Evolutionary conservation across 2,888 invertebrate species (phyloP).

Genomic region (Spodoptera littoralis): DNA sequence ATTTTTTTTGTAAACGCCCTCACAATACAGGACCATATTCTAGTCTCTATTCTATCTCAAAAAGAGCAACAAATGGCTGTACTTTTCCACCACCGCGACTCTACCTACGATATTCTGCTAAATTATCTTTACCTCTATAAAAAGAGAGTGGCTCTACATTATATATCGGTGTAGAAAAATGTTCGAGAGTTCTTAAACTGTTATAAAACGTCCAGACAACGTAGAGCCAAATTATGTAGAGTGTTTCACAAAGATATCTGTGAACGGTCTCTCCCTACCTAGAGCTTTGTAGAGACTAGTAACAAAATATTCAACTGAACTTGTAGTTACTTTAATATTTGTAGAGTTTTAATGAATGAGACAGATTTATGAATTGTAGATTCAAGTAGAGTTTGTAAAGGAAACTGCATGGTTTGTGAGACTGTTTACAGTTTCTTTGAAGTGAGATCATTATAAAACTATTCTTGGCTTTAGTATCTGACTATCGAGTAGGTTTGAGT

Average conservation of each 20-base stretch:
- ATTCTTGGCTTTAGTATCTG: too few species aligned
- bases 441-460: too few species aligned
- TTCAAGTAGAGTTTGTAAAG: slow-evolving; percentile 16
- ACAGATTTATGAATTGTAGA: slow-evolving; percentile 32
- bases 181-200: slow-evolving; percentile 37
- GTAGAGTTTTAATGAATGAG: slow-evolving; percentile 29
- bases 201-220: slow-evolving; percentile 35
- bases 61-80: too few species aligned
- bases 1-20: too few species aligned
- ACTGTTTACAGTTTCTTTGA: too few species aligned
- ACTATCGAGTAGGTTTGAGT: too few species aligned
- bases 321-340: slow-evolving; percentile 28
- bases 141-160: slow-evolving; percentile 17
- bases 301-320: slow-evolving; percentile 9
- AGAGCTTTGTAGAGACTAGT: slow-evolving; percentile 1
- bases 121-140: slow-evolving; percentile 27
- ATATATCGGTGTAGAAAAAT: slow-evolving; percentile 27
- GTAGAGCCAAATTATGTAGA: slow-evolving; percentile 41
- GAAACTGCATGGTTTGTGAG: slow-evolving; percentile 4
- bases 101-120: background rate
- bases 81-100: too few species aligned
- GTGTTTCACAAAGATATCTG: slow-evolving; percentile 11
- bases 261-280: slow-evolving; percentile 4
- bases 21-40: too few species aligned
- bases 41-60: too few species aligned